Conservation (phyloP, 1,140 invertebrate genomes). For the Adoxophyes honmai region DNA sequence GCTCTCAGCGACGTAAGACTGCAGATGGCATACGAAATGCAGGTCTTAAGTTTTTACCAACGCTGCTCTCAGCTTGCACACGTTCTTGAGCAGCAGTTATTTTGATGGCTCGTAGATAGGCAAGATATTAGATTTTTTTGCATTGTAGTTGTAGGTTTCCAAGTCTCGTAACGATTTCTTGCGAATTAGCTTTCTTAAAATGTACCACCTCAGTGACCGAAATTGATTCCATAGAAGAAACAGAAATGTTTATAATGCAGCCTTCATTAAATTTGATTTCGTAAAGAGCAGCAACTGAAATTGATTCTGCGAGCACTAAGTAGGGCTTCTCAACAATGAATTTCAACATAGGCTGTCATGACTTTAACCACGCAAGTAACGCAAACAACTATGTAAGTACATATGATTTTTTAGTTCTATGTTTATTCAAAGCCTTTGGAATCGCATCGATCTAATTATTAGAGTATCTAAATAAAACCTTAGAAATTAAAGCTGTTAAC, state of each 20-base stretch:
- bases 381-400: too few species aligned
- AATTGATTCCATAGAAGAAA: too few species aligned
- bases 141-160: constrained; percentile 6
- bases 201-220: constrained; percentile 11
- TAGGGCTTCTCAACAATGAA: too few species aligned
- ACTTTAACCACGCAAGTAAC: too few species aligned
- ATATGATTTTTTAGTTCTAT: too few species aligned
- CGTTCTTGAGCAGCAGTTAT: constrained; percentile 32
- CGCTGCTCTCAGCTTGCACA: constrained; percentile 23
- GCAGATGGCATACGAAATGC: constrained; percentile 41
- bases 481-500: too few species aligned
- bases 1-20: constrained; percentile 29
- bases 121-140: constrained; percentile 1
- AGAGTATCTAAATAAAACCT: too few species aligned
- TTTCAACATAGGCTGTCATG: too few species aligned
- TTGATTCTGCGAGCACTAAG: constrained; percentile 24
- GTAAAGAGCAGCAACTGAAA: constrained; percentile 23
- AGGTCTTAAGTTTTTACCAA: constrained; percentile 40
- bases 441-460: too few species aligned
- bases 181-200: neutral
- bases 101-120: constrained; percentile 9
- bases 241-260: too few species aligned
- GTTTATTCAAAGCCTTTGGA: too few species aligned
- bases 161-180: neutral
- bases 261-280: too few species aligned